Base-by-base conservation (phyloP, 2,797 vertebrate genomes). In the Poeciliopsis turneri region DNA sequence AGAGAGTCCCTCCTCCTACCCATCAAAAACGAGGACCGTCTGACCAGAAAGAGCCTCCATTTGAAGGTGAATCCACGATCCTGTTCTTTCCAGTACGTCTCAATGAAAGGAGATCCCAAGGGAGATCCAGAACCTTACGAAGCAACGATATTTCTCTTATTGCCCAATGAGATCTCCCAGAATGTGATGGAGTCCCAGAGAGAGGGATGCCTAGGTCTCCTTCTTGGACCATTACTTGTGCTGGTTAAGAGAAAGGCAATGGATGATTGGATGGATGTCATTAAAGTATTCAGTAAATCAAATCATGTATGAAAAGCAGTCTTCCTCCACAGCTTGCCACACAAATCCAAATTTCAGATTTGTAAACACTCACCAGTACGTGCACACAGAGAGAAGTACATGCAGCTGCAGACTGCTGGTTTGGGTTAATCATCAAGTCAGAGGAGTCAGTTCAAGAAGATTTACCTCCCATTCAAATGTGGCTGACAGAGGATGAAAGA, bases 391-490 rank as follows among this genome's bases (percentile, higher is more conserved):
- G n/a, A n/a, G 41, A 76, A 47, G 47, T 47, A 28, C 61, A 55
- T 30, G 16, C 64, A 43, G 69, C 74, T 69, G 71, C 74, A 82
- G 72, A 84, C 77, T 59, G 74, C 70, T 78, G 86, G 75, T 90
- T 87, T 77, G 81, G 83, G 78, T 45, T 87, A 89, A 89, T 88
- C 83, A 84, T 84, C 76, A 90, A 88, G 88, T 81, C 90, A 89
- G 87, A 83, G 79, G 72, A 93, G 93, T 93, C 91, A 78, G 92
- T 95, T 94, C 90, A 84, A 86, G 74, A 74, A 43, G 73, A 95
- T 96, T 95, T 95, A 92, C 90, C 89, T 95, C 89, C 75, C 86
- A 95, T 94, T 95, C 94, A 96, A 95, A 95, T 94, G 51, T 39
- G 78, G 79, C 70, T 76, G 82, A 84, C 66, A 57, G 79, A 82